These are phyloP conservation scores for Drosophila colorata DNA, from an alignment of 2,888 invertebrate genomes.

Conservation along the genomic window DNA sequence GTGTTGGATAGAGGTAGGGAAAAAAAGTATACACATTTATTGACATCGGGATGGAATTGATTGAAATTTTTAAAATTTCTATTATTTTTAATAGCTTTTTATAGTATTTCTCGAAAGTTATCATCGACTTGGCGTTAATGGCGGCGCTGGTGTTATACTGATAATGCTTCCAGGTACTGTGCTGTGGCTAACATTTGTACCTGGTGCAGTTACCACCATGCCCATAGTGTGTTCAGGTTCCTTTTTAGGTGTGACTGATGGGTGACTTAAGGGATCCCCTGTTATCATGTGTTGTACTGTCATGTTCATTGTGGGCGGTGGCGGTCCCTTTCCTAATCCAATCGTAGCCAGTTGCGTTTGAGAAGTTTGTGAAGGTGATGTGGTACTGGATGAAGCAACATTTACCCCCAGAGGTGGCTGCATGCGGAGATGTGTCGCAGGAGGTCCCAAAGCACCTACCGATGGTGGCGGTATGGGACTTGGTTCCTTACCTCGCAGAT, in stretches of 20 bases:
- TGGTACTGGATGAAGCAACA: conserved; percentile 28
- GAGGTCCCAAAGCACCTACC: conserved; percentile 77
- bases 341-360: conserved; percentile 46
- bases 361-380: conserved; percentile 28
- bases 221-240: conserved; percentile 67
- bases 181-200: conserved; percentile 43
- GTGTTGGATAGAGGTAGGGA: conserved; percentile 38
- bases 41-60: conserved; percentile 34
- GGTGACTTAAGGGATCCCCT: conserved; percentile 73
- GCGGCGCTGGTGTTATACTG: conserved; percentile 71
- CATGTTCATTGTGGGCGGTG: conserved; percentile 49
- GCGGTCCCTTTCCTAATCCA: conserved; percentile 44
- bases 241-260: conserved; percentile 63
- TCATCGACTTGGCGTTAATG: conserved; percentile 80
- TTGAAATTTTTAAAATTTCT: conserved; percentile 59
- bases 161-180: conserved; percentile 60
- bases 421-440: conserved; percentile 83
- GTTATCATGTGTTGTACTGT: conserved; percentile 79
- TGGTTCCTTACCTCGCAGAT: conserved; percentile 85
- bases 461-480: conserved; percentile 84
- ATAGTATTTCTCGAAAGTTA: conserved; percentile 50
- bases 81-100: conserved; percentile 41
- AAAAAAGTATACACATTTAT: conserved; percentile 23
- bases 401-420: conserved; percentile 62
- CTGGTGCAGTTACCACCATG: conserved; percentile 46